Base-by-base conservation (phyloP, 2,797 vertebrate species). In the Vipera latastei region DNA sequence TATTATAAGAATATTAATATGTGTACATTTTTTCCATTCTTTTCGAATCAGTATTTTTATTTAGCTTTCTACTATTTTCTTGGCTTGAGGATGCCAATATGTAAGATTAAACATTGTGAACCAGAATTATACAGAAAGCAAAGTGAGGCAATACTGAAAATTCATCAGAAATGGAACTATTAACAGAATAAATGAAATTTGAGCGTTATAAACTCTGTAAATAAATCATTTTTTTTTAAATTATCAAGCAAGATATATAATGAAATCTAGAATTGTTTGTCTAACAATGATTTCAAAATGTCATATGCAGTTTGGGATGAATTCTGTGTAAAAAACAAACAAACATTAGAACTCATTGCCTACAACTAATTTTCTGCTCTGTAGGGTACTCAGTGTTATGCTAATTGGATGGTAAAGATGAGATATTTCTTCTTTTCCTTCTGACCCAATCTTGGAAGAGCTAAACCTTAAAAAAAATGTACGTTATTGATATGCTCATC, bases 1-100 rank as follows among this genome's bases (percentile, higher is more conserved):
- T 16, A 88, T 65, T 53, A 78, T 61, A 93, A 88, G 86, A 91
- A 60, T 69, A 93, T 86, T 78, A 90, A 78, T 48, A 93, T 88
- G 94, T 53, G 60, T 51, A 86, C 63, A 69, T 93, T 93, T 91
- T 55, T 11, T 22, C 48, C n/a, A 28, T n/a, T 53, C 60, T 85
- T 63, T 89, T 90, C 26, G 18, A 91, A 85, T 32, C 20, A 7
- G 26, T n/a, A 73, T 59, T 87, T 73, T 90, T 69, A 59, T 78
- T 78, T 55, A 51, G 13, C 1, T 87, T 86, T 28, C 11, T 16
- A 18, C 61, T 89, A 51, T 16, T 61, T 51, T 78, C 73, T 60
- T 93, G 48, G 9, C 20, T n/a, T 38, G 22, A 16, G 25, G 4
- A 16, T 53, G 61, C 60, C 63, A 90, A 73, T 28, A 65, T 69